Evolutionary conservation across 2,888 invertebrate genomes (phyloP).

Genomic region (Melanostoma scalare): DNA sequence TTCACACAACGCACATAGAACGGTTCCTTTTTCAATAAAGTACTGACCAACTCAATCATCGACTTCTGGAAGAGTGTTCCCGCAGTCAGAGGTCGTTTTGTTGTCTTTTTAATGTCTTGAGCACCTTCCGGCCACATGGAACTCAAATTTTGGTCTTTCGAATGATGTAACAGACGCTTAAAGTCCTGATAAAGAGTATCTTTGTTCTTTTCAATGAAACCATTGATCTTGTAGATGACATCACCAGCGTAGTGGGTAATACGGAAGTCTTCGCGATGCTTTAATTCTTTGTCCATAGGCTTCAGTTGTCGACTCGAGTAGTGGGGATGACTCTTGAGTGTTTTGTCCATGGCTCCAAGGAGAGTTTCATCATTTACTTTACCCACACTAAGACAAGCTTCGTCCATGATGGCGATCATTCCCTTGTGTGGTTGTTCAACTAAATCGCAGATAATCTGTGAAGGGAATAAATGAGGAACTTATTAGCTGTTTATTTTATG

Average conservation of each 20-base stretch:
- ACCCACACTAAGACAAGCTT: constrained; percentile 97
- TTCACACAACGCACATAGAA: constrained; percentile 99
- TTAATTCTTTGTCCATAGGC: constrained; percentile 90
- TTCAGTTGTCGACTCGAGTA: constrained; percentile 93
- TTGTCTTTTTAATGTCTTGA: constrained; percentile 93
- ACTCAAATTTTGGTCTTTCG: constrained; percentile 89
- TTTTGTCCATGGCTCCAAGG: constrained; percentile 95
- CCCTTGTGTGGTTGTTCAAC: constrained; percentile 97
- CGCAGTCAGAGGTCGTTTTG: constrained; percentile 96
- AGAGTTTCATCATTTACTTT: constrained; percentile 93
- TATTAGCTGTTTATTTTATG: too few species aligned
- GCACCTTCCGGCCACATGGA: constrained; percentile 99
- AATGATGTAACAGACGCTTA: constrained; percentile 94
- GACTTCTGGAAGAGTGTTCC: constrained; percentile 97
- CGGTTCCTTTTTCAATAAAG: constrained; percentile 95
- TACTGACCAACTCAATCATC: constrained; percentile 94
- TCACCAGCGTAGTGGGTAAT: constrained; percentile 98
- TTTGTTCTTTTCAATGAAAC: constrained; percentile 98
- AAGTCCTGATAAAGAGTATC: constrained; percentile 98
- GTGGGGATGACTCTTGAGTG: constrained; percentile 92
- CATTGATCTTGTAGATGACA: constrained; percentile 93
- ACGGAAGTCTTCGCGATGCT: constrained; percentile 90
- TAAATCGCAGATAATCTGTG: constrained; percentile 92
- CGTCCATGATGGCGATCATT: constrained; percentile 96
- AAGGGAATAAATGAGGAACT: too few species aligned